Conservation (phyloP, 2,797 vertebrate genomes). For the Halcyon smyrnensis region DNA sequence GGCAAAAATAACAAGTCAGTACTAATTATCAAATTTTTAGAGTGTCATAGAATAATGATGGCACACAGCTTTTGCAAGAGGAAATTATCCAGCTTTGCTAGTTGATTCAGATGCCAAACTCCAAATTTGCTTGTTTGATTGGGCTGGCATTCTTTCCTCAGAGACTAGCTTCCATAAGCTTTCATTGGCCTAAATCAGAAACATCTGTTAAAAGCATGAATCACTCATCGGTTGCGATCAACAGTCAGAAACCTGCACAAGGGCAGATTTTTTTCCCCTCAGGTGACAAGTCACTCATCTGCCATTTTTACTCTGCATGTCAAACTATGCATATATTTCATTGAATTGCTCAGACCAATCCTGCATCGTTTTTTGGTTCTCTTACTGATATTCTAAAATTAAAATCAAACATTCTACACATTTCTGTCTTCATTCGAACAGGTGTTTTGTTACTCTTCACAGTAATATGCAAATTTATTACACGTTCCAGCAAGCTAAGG, state of each 20-base stretch:
- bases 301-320: background rate
- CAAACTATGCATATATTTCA: background rate
- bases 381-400: background rate
- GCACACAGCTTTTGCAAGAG: slow-evolving; percentile 18
- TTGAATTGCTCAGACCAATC: background rate
- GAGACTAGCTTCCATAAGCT: slow-evolving; percentile 18
- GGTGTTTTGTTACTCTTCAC: background rate
- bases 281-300: background rate
- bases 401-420: background rate
- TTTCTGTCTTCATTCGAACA: background rate
- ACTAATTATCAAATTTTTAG: slow-evolving; percentile 19
- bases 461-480: background rate
- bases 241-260: background rate
- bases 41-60: background rate
- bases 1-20: slow-evolving; percentile 23
- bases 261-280: background rate
- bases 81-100: slow-evolving; percentile 5
- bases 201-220: slow-evolving; percentile 15
- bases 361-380: background rate
- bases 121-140: slow-evolving; percentile 32
- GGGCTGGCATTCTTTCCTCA: background rate
- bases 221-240: background rate
- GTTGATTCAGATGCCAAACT: background rate
- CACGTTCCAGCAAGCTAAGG: background rate
- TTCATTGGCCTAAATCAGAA: slow-evolving; percentile 54